Evolutionary conservation across 2,113 vertebrate species (phyloP).

Genomic region (Saguinus imperator): DNA sequence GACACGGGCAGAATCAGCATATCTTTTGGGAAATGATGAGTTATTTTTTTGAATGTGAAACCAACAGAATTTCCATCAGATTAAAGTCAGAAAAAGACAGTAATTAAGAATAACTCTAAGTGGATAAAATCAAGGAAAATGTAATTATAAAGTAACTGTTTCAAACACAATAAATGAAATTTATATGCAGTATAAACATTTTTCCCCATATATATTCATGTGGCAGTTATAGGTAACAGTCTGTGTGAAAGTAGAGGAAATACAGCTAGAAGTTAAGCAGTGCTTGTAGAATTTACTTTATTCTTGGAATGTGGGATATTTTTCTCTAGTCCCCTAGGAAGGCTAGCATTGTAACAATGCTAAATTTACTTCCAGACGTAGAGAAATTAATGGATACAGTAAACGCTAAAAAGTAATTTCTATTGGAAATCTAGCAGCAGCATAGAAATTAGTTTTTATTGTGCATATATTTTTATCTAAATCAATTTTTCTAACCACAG

Average conservation of each 20-base stretch:
- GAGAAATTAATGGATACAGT: conserved; percentile 90
- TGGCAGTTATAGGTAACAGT: conserved; percentile 85
- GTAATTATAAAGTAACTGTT: not conserved
- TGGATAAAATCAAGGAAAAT: not conserved
- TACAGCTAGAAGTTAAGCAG: conserved; percentile 79
- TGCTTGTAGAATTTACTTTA: conserved; percentile 87
- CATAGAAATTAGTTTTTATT: not conserved
- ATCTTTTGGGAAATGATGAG: not conserved
- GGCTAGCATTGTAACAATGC: conserved; percentile 87
- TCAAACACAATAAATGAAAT: not conserved
- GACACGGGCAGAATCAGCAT: not conserved
- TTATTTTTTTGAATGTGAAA: not conserved
- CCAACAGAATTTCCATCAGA: not conserved
- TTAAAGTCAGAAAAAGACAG: not conserved
- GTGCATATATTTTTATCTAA: not conserved
- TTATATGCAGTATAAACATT: not conserved
- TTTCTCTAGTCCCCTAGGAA: conserved; percentile 86
- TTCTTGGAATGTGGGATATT: conserved; percentile 84
- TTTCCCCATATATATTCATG: conserved; percentile 83
- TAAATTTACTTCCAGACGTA: conserved; percentile 86
- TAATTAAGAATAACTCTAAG: not conserved
- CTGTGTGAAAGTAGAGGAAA: conserved; percentile 83
- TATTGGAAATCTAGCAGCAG: not conserved
- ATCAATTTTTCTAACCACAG: not conserved
- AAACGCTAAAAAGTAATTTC: conserved; percentile 87